These are phyloP conservation scores for Sinocyclocheilus rhinocerous DNA, from an alignment of 2,113 vertebrate genomes.

Conservation along the genomic window DNA sequence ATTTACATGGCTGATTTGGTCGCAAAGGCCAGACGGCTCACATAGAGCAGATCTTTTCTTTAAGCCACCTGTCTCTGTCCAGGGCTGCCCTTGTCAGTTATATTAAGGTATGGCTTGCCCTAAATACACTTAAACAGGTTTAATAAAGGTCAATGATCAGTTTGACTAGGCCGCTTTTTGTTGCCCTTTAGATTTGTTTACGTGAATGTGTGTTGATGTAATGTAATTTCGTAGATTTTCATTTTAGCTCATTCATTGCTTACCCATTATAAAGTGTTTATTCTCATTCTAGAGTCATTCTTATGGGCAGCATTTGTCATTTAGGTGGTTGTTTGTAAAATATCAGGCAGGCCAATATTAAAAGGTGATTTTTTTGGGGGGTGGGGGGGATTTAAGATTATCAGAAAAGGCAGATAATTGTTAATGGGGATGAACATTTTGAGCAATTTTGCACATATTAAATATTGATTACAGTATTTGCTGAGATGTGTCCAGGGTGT, in stretches of 20 bases:
- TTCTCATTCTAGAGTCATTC: background rate
- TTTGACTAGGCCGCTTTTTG: conserved; percentile 52
- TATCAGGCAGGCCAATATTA: background rate
- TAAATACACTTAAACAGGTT: too few species aligned
- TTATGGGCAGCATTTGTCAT: background rate
- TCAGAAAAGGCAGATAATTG: background rate
- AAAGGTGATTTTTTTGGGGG: too few species aligned
- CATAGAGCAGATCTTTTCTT: too few species aligned
- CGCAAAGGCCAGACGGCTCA: too few species aligned
- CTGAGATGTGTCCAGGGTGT: background rate
- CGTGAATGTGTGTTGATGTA: background rate
- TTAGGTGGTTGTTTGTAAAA: background rate
- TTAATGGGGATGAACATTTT: background rate
- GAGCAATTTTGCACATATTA: background rate
- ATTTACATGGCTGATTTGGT: too few species aligned
- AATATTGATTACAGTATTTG: background rate
- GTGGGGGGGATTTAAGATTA: too few species aligned
- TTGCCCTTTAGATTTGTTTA: conserved; percentile 37
- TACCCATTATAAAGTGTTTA: background rate
- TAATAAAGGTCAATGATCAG: too few species aligned
- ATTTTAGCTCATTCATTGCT: background rate
- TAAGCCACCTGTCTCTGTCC: too few species aligned
- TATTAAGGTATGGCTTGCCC: too few species aligned
- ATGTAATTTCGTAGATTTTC: background rate
- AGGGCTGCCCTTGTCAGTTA: too few species aligned